Conservation (phyloP, 2,113 vertebrate genomes). For the Scortum barcoo region DNA sequence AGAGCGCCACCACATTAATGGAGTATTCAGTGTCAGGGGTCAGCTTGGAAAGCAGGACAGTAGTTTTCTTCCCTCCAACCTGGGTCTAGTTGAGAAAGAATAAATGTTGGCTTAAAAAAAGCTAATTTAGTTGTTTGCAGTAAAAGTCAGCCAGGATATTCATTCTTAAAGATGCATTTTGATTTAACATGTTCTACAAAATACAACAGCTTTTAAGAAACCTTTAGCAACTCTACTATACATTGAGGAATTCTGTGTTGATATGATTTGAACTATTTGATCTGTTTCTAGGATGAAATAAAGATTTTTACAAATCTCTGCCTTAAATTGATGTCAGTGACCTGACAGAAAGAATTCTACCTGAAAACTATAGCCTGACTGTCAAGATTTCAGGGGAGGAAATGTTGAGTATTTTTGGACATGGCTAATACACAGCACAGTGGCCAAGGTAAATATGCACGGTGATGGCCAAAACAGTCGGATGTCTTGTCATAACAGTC, state of each 20-base stretch:
- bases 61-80: slow-evolving; percentile 93
- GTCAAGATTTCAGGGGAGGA: slow-evolving; percentile 40
- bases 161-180: not conserved
- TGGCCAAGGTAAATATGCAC: slow-evolving; percentile 64
- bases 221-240: not conserved
- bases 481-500: slow-evolving; percentile 57
- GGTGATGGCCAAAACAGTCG: slow-evolving; percentile 64
- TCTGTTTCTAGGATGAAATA: slow-evolving; percentile 40
- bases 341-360: slow-evolving; percentile 57
- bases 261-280: no score
- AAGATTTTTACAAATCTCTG: slow-evolving; percentile 28
- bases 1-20: slow-evolving; percentile 90
- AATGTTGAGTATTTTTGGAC: slow-evolving; percentile 57
- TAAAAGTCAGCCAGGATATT: not conserved
- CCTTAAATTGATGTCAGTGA: slow-evolving; percentile 38
- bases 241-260: no score
- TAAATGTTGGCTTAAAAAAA: not conserved
- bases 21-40: slow-evolving; percentile 93
- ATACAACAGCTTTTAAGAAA: not conserved
- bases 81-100: slow-evolving; percentile 81
- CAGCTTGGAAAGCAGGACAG: slow-evolving; percentile 92
- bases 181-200: not conserved
- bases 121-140: not conserved
- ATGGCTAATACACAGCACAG: slow-evolving; percentile 5
- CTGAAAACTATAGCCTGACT: slow-evolving; percentile 31